These are phyloP conservation scores for Sisor rabdophorus DNA, from an alignment of 2,113 vertebrate species.

Conservation along the genomic window DNA sequence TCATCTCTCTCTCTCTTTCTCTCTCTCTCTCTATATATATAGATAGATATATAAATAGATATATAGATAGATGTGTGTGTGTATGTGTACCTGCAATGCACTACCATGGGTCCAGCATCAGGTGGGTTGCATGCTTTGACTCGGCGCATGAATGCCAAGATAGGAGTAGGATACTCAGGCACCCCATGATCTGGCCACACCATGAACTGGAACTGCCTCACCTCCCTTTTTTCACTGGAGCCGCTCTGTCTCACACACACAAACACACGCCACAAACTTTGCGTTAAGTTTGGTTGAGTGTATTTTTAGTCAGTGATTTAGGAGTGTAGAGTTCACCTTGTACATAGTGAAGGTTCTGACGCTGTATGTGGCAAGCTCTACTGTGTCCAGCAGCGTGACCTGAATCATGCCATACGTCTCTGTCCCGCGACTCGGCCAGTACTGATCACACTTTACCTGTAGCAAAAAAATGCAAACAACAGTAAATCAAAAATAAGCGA, in stretches of 20 bases:
- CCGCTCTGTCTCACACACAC: slow-evolving; percentile 73
- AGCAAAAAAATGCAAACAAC: slow-evolving; percentile 22
- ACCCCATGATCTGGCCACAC: slow-evolving; percentile 97
- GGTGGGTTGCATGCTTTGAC: slow-evolving; percentile 88
- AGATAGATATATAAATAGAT: too few relatives aligned
- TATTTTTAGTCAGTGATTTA: neutral
- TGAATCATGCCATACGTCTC: slow-evolving; percentile 94
- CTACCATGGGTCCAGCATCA: slow-evolving; percentile 90
- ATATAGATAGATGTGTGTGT: neutral
- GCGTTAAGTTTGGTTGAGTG: neutral
- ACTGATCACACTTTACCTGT: slow-evolving; percentile 96
- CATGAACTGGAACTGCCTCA: slow-evolving; percentile 96
- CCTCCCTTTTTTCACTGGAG: slow-evolving; percentile 90
- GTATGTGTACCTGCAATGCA: slow-evolving; percentile 88
- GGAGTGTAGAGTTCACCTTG: slow-evolving; percentile 73
- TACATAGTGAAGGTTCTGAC: slow-evolving; percentile 86
- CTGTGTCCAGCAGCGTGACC: slow-evolving; percentile 86
- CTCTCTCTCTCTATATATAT: neutral
- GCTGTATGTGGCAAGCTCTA: slow-evolving; percentile 88
- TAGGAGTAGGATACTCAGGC: slow-evolving; percentile 90
- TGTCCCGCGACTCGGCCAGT: slow-evolving; percentile 88
- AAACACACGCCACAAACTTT: slow-evolving; percentile 10
- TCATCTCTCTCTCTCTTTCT: neutral
- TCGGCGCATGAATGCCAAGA: slow-evolving; percentile 85
- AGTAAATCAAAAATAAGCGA: neutral